Percentiles rank a stretch among this genome's conserved stretches.
Conservation (phyloP, 2,888 invertebrate species). For the Patella depressa region DNA sequence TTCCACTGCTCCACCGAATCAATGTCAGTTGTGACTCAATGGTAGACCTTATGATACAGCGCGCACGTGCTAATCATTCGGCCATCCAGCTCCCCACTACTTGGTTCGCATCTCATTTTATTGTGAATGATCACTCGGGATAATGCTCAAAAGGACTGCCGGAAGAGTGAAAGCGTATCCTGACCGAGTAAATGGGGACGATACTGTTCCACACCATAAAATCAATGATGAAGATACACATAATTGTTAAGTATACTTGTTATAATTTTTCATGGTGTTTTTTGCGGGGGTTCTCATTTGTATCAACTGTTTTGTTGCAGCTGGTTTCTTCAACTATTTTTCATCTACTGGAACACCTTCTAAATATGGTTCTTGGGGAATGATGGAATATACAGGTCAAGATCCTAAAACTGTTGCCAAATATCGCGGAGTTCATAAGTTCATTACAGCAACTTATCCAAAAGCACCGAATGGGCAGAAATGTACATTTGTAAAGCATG, state of each 20-base stretch:
- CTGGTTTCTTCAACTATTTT: constrained; percentile 57
- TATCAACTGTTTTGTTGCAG: constrained; percentile 27
- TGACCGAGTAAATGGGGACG: no score
- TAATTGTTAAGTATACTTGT: no score
- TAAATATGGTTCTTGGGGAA: constrained; percentile 59
- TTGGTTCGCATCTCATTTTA: no score
- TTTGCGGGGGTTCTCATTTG: background rate
- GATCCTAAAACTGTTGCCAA: constrained; percentile 50
- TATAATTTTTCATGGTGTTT: background rate
- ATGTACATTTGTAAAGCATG: constrained; percentile 37
- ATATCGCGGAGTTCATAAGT: constrained; percentile 49
- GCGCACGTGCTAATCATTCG: no score
- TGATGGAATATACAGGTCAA: constrained; percentile 53
- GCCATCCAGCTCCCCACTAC: background rate
- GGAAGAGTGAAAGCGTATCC: no score
- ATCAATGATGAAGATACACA: no score
- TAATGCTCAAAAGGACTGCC: no score
- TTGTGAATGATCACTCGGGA: no score
- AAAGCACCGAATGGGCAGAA: constrained; percentile 30
- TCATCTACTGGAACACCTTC: constrained; percentile 41
- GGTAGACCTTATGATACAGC: no score
- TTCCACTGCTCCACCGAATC: no score
- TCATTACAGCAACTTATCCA: constrained; percentile 33
- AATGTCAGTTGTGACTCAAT: no score
- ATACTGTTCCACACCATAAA: no score